Conservation (phyloP, 2,888 invertebrate species). For the Hetaerina titia region DNA sequence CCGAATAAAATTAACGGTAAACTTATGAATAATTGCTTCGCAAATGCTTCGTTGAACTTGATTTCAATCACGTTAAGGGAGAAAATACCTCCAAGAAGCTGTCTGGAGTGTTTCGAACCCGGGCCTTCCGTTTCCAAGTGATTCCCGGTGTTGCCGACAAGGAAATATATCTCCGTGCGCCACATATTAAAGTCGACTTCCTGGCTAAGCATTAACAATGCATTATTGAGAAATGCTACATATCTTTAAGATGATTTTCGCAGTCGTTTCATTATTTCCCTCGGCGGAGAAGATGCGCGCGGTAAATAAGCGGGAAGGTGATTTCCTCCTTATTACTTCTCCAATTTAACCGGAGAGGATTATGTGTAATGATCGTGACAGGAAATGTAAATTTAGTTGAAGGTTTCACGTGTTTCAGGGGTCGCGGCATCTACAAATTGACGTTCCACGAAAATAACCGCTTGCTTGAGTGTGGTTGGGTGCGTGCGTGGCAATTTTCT, state of each 20-base stretch:
- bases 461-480: background rate
- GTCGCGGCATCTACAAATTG: constrained; percentile 21
- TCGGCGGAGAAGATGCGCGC: background rate
- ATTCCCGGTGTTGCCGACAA: background rate
- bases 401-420: constrained; percentile 18
- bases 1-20: background rate
- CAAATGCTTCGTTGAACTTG: background rate
- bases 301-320: background rate
- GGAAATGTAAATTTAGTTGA: background rate
- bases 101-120: background rate
- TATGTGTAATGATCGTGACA: background rate
- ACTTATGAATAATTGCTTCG: background rate
- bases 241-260: background rate
- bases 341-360: background rate
- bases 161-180: background rate
- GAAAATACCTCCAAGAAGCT: background rate
- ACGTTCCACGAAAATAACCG: background rate
- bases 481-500: background rate
- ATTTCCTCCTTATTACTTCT: constrained; percentile 7
- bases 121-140: background rate
- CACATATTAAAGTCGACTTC: background rate
- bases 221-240: background rate
- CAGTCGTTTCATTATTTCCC: background rate
- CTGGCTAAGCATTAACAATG: background rate
- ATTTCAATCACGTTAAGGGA: background rate